Evolutionary conservation across 2,113 vertebrate species (phyloP).

Genomic region (Verasper variegatus): DNA sequence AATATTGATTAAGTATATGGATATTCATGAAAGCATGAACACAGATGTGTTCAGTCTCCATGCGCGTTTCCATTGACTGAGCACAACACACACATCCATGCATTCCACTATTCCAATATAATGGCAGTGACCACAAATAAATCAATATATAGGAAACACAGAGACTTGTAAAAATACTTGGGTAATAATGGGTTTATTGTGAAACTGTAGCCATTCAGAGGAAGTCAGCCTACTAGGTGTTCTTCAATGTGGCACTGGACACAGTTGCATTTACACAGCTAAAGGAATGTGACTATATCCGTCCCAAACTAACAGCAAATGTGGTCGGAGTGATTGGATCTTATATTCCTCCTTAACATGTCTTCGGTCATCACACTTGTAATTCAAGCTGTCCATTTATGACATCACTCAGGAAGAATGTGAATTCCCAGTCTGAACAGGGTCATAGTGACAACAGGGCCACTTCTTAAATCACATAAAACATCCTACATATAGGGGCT

Average conservation of each 20-base stretch:
- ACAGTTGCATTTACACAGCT: too few species aligned
- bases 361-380: not conserved
- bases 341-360: not conserved
- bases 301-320: too few species aligned
- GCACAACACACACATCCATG: constrained; percentile 18
- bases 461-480: not conserved
- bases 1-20: constrained; percentile 10
- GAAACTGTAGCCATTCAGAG: not conserved
- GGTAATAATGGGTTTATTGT: not conserved
- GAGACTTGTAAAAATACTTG: too few species aligned
- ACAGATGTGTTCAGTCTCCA: not conserved
- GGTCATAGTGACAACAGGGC: not conserved
- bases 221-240: not conserved
- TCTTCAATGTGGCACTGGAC: too few species aligned
- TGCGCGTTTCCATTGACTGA: not conserved
- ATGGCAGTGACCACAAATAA: too few species aligned
- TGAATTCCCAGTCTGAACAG: too few species aligned
- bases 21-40: constrained; percentile 13
- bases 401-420: too few species aligned
- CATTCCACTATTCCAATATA: constrained; percentile 29
- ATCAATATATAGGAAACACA: not conserved
- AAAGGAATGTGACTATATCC: too few species aligned
- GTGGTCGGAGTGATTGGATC: not conserved
- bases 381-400: too few species aligned
- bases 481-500: not conserved